Percentiles rank a stretch among this genome's conserved stretches.
Evolutionary conservation across 2,113 vertebrate species (phyloP).

Genomic region (Cryptotis parvus): DNA sequence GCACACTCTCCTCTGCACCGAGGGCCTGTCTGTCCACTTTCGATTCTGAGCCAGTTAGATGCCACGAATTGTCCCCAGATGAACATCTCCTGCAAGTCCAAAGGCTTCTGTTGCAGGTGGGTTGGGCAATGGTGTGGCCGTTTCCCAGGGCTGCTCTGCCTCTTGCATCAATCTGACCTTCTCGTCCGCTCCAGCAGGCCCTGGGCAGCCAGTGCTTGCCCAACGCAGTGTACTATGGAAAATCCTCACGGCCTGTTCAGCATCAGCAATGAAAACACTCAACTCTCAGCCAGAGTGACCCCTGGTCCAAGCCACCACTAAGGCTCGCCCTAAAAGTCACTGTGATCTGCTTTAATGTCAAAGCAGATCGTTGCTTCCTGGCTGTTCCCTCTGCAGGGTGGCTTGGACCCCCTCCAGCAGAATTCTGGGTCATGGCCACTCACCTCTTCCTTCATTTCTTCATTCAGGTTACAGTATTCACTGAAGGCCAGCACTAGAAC

Average conservation of each 20-base stretch:
- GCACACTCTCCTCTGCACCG: background rate
- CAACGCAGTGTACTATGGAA: background rate
- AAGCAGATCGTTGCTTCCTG: background rate
- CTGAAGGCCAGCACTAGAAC: background rate
- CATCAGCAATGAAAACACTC: slow-evolving; percentile 48
- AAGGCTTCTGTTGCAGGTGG: slow-evolving; percentile 46
- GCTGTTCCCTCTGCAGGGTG: background rate
- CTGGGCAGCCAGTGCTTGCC: slow-evolving; percentile 44
- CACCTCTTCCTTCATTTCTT: background rate
- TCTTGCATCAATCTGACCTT: slow-evolving; percentile 14
- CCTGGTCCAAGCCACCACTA: background rate
- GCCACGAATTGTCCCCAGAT: slow-evolving; percentile 17
- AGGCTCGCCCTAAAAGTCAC: background rate
- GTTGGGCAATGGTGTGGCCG: background rate
- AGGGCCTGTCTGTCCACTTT: background rate
- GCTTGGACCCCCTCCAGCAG: background rate
- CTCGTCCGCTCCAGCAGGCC: background rate
- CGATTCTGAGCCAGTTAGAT: background rate
- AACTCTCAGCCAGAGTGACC: background rate
- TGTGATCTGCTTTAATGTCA: background rate
- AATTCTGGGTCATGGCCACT: background rate
- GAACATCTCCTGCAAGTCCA: slow-evolving; percentile 33
- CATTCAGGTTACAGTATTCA: background rate
- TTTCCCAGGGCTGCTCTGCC: slow-evolving; percentile 3
- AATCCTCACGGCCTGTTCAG: slow-evolving; percentile 24